Conservation (phyloP, 2,888 invertebrate genomes). For the Lasioglossum pauxillum region DNA sequence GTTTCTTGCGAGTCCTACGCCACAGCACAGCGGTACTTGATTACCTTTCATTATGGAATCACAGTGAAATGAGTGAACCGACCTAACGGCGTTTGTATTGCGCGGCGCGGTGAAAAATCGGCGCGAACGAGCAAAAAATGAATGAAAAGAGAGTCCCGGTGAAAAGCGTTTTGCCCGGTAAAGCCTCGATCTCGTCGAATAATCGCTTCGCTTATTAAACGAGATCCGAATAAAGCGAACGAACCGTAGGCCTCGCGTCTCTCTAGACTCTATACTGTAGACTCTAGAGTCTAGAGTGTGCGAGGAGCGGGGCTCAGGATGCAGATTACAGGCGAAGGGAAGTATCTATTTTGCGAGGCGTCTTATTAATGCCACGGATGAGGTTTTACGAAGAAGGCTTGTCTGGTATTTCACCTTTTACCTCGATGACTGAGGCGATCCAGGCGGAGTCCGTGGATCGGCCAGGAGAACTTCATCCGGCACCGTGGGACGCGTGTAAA, state of each 20-base stretch:
- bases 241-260: not conserved
- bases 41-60: constrained; percentile 66
- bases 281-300: no score
- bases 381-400: constrained; percentile 45
- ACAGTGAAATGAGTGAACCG: constrained; percentile 37
- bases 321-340: constrained; percentile 42
- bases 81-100: constrained; percentile 44
- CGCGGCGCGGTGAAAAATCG: not conserved
- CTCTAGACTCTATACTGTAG: no score
- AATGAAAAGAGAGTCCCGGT: constrained; percentile 4
- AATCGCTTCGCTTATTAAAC: constrained; percentile 7
- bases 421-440: constrained; percentile 46
- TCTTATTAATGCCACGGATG: constrained; percentile 49
- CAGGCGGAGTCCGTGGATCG: constrained; percentile 31
- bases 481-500: constrained; percentile 21
- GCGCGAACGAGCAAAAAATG: not conserved
- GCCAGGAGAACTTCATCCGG: constrained; percentile 1
- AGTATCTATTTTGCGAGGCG: constrained; percentile 39
- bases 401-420: constrained; percentile 64
- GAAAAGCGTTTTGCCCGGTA: not conserved
- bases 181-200: not conserved
- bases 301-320: constrained; percentile 18
- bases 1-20: constrained; percentile 46
- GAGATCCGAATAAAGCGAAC: constrained; percentile 12
- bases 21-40: constrained; percentile 64